These are phyloP conservation scores for Pomatorhinus ruficollis DNA, from an alignment of 2,113 vertebrate species.

Conservation along the genomic window DNA sequence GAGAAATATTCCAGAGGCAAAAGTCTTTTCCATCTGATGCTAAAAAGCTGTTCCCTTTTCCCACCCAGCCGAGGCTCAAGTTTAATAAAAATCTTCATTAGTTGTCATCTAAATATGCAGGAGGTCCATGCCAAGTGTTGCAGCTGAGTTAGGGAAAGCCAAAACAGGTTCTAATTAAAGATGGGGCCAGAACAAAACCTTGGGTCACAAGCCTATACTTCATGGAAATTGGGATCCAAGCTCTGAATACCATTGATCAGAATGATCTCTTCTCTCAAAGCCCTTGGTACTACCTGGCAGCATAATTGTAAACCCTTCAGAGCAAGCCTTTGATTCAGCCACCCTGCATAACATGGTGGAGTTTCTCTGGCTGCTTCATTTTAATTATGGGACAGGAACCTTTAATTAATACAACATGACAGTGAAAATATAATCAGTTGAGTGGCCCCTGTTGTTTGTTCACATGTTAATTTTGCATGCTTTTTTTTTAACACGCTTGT, in stretches of 20 bases:
- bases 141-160: slow-evolving; percentile 4
- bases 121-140: neutral
- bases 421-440: slow-evolving; percentile 54
- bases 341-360: neutral
- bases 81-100: slow-evolving; percentile 76
- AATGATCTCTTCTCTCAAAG: neutral
- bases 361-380: neutral
- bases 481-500: neutral
- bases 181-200: neutral
- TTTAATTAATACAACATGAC: slow-evolving; percentile 47
- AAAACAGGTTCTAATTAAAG: slow-evolving; percentile 27
- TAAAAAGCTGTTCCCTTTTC: slow-evolving; percentile 46
- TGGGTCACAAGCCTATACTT: neutral
- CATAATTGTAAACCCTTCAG: neutral
- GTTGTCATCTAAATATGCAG: slow-evolving; percentile 65
- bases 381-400: slow-evolving; percentile 29
- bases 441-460: slow-evolving; percentile 32
- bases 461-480: neutral
- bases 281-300: neutral
- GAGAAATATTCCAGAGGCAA: slow-evolving; percentile 68
- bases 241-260: neutral
- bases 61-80: slow-evolving; percentile 28
- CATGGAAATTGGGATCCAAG: neutral
- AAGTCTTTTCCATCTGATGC: slow-evolving; percentile 37
- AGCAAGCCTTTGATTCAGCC: neutral